Percentiles rank a stretch among this genome's conserved stretches.
Conservation (phyloP, 2,888 invertebrate species). For the Chaetogeoica ovagalla region DNA sequence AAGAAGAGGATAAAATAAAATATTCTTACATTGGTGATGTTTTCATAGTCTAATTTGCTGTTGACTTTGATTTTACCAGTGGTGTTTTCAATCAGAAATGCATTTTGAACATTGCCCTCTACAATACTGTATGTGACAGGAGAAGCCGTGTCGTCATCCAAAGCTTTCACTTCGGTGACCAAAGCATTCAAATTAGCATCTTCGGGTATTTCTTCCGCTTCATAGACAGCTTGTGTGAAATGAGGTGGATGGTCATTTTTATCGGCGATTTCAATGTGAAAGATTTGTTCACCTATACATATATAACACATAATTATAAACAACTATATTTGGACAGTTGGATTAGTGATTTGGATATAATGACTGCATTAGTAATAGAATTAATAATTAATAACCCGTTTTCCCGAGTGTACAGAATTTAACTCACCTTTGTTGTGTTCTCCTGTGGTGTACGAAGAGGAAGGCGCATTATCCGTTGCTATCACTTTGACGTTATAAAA, state of each 20-base stretch:
- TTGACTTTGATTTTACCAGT: slow-evolving; percentile 85
- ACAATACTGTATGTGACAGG: slow-evolving; percentile 85
- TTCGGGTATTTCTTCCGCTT: slow-evolving; percentile 77
- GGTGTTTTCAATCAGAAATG: slow-evolving; percentile 80
- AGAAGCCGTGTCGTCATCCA: slow-evolving; percentile 84
- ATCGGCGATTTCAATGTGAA: slow-evolving; percentile 89
- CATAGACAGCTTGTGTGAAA: slow-evolving; percentile 77
- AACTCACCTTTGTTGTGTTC: slow-evolving; percentile 71
- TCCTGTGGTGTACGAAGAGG: slow-evolving; percentile 69
- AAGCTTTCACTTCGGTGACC: slow-evolving; percentile 84
- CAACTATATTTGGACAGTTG: not conserved
- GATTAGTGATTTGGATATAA: too few relatives aligned
- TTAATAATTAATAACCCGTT: not conserved
- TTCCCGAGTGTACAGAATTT: too few relatives aligned
- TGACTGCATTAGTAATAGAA: not conserved
- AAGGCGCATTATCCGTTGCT: slow-evolving; percentile 87
- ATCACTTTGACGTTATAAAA: slow-evolving; percentile 88
- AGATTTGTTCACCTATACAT: slow-evolving; percentile 71
- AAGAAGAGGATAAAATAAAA: not conserved
- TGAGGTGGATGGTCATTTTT: slow-evolving; percentile 93
- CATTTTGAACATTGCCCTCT: slow-evolving; percentile 81
- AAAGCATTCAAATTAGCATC: slow-evolving; percentile 80
- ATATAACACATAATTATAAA: not conserved
- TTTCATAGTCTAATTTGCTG: slow-evolving; percentile 79
- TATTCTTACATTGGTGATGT: slow-evolving; percentile 65